Evolutionary conservation across 2,888 invertebrate genomes (phyloP).

Genomic region (Lasioglossum vierecki): DNA sequence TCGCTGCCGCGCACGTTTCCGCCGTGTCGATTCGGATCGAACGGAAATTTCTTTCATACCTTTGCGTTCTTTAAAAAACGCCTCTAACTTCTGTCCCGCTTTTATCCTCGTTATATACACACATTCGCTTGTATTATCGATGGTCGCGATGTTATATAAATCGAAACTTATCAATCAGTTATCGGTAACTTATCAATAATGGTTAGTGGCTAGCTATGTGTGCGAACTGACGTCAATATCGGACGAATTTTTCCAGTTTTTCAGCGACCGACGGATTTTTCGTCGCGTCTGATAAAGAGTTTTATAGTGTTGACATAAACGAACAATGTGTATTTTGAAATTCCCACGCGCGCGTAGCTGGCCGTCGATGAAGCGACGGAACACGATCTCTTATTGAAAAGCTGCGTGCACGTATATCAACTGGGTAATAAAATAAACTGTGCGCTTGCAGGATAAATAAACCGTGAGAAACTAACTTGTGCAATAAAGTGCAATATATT

Average conservation of each 20-base stretch:
- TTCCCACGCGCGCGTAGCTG: not conserved
- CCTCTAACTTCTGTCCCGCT: not conserved
- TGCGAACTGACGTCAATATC: not conserved
- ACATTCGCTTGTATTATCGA: constrained; percentile 1
- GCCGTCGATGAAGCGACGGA: not conserved
- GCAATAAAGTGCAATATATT: not conserved
- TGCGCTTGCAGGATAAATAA: not conserved
- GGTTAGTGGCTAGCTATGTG: not conserved
- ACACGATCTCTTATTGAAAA: constrained; percentile 1
- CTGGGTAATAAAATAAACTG: not conserved
- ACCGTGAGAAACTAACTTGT: not conserved
- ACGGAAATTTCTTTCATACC: not conserved
- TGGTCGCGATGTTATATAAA: not conserved
- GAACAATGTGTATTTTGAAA: constrained; percentile 3
- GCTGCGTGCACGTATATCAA: not conserved
- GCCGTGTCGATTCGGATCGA: not conserved
- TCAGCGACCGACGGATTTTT: not conserved
- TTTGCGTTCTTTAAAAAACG: not conserved
- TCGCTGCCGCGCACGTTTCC: not conserved
- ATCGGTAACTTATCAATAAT: constrained; percentile 10
- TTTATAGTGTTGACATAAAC: not conserved
- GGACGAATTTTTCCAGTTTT: not conserved
- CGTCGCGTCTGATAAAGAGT: not conserved
- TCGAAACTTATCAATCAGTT: constrained; percentile 14
- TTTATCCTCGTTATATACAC: not conserved